These are phyloP conservation scores for Agonopterix subpropinquella DNA, from an alignment of 2,888 invertebrate genomes.

Conservation along the genomic window DNA sequence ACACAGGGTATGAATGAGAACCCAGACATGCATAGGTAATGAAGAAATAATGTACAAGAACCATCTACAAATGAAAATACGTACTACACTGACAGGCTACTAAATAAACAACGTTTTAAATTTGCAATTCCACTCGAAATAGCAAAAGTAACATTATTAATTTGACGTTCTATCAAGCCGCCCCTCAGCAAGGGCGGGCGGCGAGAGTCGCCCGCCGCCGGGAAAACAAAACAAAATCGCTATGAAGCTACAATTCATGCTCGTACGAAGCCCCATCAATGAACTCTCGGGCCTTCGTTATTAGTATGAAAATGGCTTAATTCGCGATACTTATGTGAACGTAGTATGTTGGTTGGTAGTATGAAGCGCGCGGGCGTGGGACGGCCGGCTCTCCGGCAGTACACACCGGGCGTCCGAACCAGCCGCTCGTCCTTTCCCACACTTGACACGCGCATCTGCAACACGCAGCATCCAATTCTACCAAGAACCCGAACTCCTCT, in stretches of 20 bases:
- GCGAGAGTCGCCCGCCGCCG: conserved; percentile 28
- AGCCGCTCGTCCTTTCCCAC: conserved; percentile 39
- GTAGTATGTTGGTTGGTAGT: too few species aligned
- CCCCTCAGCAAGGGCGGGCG: conserved; percentile 19
- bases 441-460: conserved; percentile 21
- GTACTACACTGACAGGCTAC: too few species aligned
- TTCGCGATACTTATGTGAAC: too few species aligned
- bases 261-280: too few species aligned
- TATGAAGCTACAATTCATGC: too few species aligned
- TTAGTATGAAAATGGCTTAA: too few species aligned
- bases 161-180: conserved; percentile 15
- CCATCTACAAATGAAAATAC: too few species aligned
- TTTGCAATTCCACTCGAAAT: conserved; percentile 14
- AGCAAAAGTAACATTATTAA: conserved; percentile 21
- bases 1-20: too few species aligned
- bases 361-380: conserved; percentile 24
- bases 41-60: too few species aligned
- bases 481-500: conserved; percentile 17
- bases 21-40: too few species aligned
- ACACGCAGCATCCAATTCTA: conserved; percentile 30
- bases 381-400: conserved; percentile 43
- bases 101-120: not conserved
- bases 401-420: conserved; percentile 48
- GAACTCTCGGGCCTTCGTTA: too few species aligned
- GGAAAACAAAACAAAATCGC: conserved; percentile 4